Evolutionary conservation across 2,113 vertebrate genomes (phyloP).

Genomic region (Scomber scombrus): DNA sequence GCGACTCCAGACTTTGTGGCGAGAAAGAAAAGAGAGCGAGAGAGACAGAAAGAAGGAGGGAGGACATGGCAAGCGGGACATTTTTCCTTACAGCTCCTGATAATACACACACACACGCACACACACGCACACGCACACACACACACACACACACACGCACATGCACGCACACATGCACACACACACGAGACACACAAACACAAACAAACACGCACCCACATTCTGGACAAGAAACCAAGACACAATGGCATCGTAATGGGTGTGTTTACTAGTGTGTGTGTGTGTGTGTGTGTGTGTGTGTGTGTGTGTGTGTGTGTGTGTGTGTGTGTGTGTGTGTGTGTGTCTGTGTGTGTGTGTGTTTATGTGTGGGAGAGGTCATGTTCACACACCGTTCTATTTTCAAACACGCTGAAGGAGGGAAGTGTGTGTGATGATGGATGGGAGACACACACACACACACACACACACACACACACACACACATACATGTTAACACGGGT

Average conservation of each 20-base stretch:
- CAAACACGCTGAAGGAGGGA: slow-evolving; percentile 77
- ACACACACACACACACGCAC: slow-evolving; percentile 25
- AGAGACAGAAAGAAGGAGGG: slow-evolving; percentile 52
- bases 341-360: slow-evolving; percentile 62
- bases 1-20: slow-evolving; percentile 83
- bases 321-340: slow-evolving; percentile 63
- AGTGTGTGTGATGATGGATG: slow-evolving; percentile 85
- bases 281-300: slow-evolving; percentile 29
- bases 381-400: slow-evolving; percentile 86
- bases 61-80: slow-evolving; percentile 49
- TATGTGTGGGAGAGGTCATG: slow-evolving; percentile 85
- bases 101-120: slow-evolving; percentile 42
- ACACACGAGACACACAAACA: slow-evolving; percentile 48
- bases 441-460: slow-evolving; percentile 63
- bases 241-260: slow-evolving; percentile 77
- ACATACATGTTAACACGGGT: slow-evolving; percentile 17
- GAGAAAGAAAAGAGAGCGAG: slow-evolving; percentile 75
- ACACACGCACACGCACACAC: slow-evolving; percentile 9
- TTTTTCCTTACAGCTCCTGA: slow-evolving; percentile 58
- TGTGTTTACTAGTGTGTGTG: slow-evolving; percentile 62
- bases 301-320: slow-evolving; percentile 65
- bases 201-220: slow-evolving; percentile 56
- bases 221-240: slow-evolving; percentile 62
- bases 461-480: slow-evolving; percentile 50
- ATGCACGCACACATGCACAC: no score